Evolutionary conservation across 2,888 invertebrate genomes (phyloP), one percentile per base, ranked within the genome.

Genomic region (Philonicus albiceps): DNA sequence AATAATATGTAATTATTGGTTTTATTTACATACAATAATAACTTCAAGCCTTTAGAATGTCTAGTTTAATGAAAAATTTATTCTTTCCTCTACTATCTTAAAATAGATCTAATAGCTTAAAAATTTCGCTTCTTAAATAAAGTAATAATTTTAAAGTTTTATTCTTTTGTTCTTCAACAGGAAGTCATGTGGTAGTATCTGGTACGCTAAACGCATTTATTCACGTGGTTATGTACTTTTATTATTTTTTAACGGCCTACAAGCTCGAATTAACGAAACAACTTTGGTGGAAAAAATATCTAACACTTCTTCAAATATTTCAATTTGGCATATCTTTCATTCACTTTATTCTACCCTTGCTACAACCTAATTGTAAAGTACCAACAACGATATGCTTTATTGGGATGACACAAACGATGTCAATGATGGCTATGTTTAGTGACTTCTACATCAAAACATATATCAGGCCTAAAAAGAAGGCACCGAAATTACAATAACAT

Each of bases 161-260:
- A 64, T 19, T 64, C 11, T 13, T n/a, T n/a, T n/a, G n/a, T n/a
- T 3, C 27, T 22, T 64, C 43, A 43, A 19, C 94, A 91, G 95
- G 95, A 92, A 96, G 96, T 1, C 95, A 96, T 90, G 94, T 94
- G 2, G 94, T 95, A 4, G 93, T 95, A 90, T 93, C 96, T 83
- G 96, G 96, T 1, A 91, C 95, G 4, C 92, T 97, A 86, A 98
- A 98, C 91, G 93, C 94, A 0, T 94, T 96, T 87, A 96, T 98
- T 0, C 98, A 98, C 90, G 91, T 95, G 1, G 92, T 97, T 30
- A 98, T 98, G 97, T 98, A 98, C 90, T 92, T 93, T 0, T 96
- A 98, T 91, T 98, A 97, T 90, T 93, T 96, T 4, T 89, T 96
- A 88, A 94, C 96, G 0, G 96, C 96, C 0, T 93, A 95, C 86